phyloP scores from a whole-genome alignment of 2,888 invertebrate species.

The Strigamia maritima region DNA sequence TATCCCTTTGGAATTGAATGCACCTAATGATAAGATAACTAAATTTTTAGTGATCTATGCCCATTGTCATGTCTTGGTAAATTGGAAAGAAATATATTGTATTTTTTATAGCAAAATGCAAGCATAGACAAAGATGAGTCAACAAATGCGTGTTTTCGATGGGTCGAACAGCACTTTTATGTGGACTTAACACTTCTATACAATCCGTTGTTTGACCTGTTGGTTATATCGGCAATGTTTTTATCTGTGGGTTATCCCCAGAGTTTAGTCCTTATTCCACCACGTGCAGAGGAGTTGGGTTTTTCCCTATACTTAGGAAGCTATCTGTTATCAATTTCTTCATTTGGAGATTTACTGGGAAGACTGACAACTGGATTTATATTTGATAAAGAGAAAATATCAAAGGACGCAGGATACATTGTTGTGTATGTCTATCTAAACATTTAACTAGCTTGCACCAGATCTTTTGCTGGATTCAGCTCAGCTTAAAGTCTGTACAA shows the following conservation, averaged over 20 bases:
- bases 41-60: no score
- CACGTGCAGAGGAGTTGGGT: neutral
- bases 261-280: neutral
- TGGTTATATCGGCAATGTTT: constrained; percentile 50
- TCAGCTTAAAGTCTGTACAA: no score
- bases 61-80: no score
- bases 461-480: no score
- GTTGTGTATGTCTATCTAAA: no score
- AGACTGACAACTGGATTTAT: neutral
- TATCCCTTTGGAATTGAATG: no score
- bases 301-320: neutral
- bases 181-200: neutral
- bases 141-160: neutral
- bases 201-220: neutral
- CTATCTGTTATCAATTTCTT: neutral
- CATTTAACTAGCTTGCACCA: no score
- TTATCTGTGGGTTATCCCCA: neutral
- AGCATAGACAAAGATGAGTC: no score
- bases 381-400: neutral
- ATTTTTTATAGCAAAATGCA: neutral
- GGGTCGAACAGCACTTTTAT: neutral
- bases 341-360: neutral
- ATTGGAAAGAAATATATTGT: neutral
- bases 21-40: no score
- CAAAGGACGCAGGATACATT: neutral